Conservation (phyloP, 2,113 vertebrate genomes). For the Diphyllodes magnificus region DNA sequence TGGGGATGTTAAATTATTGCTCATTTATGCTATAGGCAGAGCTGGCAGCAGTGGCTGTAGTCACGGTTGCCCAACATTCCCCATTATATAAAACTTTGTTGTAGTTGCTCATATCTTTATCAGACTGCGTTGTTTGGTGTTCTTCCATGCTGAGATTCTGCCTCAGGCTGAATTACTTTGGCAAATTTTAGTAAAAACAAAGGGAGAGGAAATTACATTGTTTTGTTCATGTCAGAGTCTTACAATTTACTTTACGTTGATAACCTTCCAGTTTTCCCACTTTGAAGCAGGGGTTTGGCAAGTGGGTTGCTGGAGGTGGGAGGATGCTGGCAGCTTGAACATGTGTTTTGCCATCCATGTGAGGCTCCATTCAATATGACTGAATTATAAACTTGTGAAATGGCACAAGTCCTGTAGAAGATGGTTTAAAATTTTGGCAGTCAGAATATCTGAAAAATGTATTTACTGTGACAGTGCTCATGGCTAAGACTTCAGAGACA, state of each 20-base stretch:
- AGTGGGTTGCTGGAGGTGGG: background rate
- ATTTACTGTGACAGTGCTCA: background rate
- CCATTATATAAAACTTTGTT: conserved; percentile 30
- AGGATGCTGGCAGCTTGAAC: background rate
- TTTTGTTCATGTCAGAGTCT: conserved; percentile 38
- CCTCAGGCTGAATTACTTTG: conserved; percentile 43
- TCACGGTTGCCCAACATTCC: background rate
- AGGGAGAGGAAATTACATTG: conserved; percentile 47
- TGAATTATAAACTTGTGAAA: background rate
- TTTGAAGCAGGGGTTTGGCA: conserved; percentile 42
- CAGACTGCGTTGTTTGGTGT: conserved; percentile 19
- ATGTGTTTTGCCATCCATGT: background rate
- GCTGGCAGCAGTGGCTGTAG: background rate
- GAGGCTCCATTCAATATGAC: background rate
- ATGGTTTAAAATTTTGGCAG: background rate
- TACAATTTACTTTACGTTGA: conserved; percentile 36
- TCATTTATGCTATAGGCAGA: background rate
- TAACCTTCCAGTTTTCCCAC: conserved; percentile 29
- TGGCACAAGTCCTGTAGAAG: background rate
- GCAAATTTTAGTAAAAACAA: conserved; percentile 53
- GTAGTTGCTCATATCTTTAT: conserved; percentile 33
- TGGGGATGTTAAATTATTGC: background rate
- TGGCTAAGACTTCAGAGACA: background rate
- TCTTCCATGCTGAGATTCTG: conserved; percentile 18
- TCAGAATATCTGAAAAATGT: background rate